These are phyloP conservation scores for Mustelus asterias DNA, from an alignment of 2,113 vertebrate species.

Conservation along the genomic window DNA sequence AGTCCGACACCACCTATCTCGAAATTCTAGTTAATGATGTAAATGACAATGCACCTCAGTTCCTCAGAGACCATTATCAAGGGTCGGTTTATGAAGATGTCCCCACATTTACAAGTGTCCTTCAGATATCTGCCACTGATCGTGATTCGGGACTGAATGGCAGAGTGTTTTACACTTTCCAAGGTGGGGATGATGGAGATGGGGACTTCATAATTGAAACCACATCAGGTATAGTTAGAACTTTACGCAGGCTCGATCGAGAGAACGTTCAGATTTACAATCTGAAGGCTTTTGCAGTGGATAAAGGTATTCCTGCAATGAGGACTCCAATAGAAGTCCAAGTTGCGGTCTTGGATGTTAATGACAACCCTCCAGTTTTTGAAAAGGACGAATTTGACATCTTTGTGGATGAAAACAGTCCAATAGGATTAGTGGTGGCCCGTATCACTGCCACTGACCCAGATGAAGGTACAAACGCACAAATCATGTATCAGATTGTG, in stretches of 20 bases:
- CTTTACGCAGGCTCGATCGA: conserved; percentile 77
- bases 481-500: conserved; percentile 97
- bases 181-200: conserved; percentile 82
- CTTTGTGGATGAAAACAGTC: conserved; percentile 89
- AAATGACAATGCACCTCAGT: conserved; percentile 88
- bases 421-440: conserved; percentile 83
- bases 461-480: conserved; percentile 89
- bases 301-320: conserved; percentile 78
- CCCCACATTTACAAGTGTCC: conserved; percentile 79
- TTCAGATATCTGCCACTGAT: conserved; percentile 87
- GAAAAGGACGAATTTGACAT: conserved; percentile 88
- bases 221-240: conserved; percentile 85
- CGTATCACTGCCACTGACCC: conserved; percentile 84
- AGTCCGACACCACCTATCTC: conserved; percentile 93
- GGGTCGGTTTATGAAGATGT: conserved; percentile 86
- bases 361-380: conserved; percentile 90
- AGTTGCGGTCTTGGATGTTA: conserved; percentile 80
- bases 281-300: conserved; percentile 74
- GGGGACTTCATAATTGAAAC: conserved; percentile 93
- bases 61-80: conserved; percentile 75
- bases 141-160: conserved; percentile 85
- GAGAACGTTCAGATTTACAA: conserved; percentile 79
- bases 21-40: conserved; percentile 92
- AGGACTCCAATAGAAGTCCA: conserved; percentile 76
- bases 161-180: conserved; percentile 89